Base-by-base conservation (phyloP, 2,113 vertebrate species). In the Tor tambroides region DNA sequence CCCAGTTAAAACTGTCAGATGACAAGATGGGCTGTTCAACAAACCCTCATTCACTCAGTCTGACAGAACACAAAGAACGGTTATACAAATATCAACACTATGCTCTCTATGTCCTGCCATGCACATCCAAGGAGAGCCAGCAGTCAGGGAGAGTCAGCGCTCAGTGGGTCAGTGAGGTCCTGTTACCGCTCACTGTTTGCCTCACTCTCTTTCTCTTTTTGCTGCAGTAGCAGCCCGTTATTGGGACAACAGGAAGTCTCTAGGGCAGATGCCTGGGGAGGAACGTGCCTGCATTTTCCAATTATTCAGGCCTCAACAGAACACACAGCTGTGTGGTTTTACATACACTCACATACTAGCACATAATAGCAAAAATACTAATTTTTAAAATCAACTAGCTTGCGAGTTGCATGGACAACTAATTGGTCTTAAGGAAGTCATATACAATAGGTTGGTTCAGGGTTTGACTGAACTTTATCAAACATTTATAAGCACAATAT, bases 221-320 rank as follows among this genome's bases (percentile, higher is more conserved):
- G 5, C 85, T 88, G 72, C 67, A n/a, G 61, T 87, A 28, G 78
- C 46, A 59, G 74, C 65, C 83, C 54, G 69, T 74, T 85, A 87
- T 75, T 77, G 83, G 75, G 28, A 59, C 90, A 88, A 81, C 88
- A 88, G 88, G 88, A 88, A 92, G 88, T 87, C 26, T 65, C 46
- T 41, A 87, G 71, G 81, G 78, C 89, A 89, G 91, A 91, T 78
- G 86, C 88, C 89, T 91, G 86, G 78, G 80, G 85, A 90, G 90
- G 89, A 90, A 92, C 92, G 90, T 84, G 91, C 84, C 87, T 90
- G 86, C 23, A 38, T 59, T 56, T 83, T 80, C 86, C 91, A 92
- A 93, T 89, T 88, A 87, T 85, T 87, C 85, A 91, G 82, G 75
- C 85, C 86, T 90, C 88, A 88, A 84, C 88, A 85, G 49, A 77